phyloP scores from a whole-genome alignment of 2,888 invertebrate genomes.

The Spilosoma lubricipeda region DNA sequence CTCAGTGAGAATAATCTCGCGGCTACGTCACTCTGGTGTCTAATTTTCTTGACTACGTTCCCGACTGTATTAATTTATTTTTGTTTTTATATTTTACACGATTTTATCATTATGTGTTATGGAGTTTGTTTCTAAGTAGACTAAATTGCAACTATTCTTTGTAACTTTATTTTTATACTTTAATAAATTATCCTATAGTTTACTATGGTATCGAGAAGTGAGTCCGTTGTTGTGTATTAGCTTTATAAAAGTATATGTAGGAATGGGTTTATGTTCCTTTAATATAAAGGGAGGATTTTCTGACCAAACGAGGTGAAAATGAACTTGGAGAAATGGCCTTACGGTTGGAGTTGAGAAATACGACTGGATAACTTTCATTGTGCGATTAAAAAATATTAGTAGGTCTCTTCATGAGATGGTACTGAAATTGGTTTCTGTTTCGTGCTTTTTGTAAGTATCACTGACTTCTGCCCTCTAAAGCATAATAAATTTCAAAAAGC shows the following conservation, averaged over 20 bases:
- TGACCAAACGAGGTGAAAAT: too few relatives aligned
- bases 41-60: slow-evolving; percentile 30
- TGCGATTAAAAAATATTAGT: too few relatives aligned
- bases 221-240: neutral
- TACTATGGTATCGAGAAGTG: neutral
- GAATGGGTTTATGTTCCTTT: neutral
- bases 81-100: neutral
- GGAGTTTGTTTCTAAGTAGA: neutral
- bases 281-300: neutral
- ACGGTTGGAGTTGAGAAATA: too few relatives aligned
- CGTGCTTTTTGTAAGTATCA: too few relatives aligned
- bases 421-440: neutral
- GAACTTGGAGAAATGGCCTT: too few relatives aligned
- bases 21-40: slow-evolving; percentile 32
- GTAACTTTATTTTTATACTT: neutral
- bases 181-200: neutral
- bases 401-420: too few relatives aligned
- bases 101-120: neutral
- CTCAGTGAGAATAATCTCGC: slow-evolving; percentile 14
- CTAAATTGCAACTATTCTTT: neutral
- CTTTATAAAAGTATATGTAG: too few relatives aligned
- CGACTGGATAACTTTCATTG: too few relatives aligned
- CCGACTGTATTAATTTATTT: slow-evolving; percentile 1
- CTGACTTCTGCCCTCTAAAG: too few relatives aligned
- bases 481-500: too few relatives aligned